phyloP scores from a whole-genome alignment of 1,140 invertebrate species.

The Drosophila ficusphila region DNA sequence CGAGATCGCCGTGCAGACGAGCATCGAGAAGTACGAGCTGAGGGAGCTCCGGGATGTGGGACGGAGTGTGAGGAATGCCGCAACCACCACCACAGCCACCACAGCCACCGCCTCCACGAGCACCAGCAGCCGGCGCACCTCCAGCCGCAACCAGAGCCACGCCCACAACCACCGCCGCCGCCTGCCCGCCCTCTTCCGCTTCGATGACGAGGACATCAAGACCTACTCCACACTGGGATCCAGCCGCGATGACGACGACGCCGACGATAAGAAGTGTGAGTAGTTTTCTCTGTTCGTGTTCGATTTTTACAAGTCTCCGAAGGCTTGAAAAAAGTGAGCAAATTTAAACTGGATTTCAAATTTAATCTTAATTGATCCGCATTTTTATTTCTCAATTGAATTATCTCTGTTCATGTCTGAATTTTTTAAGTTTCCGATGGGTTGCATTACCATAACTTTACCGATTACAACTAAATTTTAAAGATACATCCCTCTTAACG shows the following conservation, averaged over 20 bases:
- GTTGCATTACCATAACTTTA: too few relatives aligned
- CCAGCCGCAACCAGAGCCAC: slow-evolving; percentile 9
- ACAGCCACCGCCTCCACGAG: slow-evolving; percentile 47
- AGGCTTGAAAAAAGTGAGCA: too few relatives aligned
- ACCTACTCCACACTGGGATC: slow-evolving; percentile 77
- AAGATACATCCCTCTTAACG: too few relatives aligned
- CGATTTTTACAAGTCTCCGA: too few relatives aligned
- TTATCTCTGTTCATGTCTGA: too few relatives aligned
- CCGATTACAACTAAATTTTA: too few relatives aligned
- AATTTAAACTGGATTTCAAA: too few relatives aligned
- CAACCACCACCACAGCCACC: slow-evolving; percentile 61
- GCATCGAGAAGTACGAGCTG: slow-evolving; percentile 74
- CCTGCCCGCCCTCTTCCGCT: slow-evolving; percentile 65
- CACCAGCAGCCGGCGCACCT: slow-evolving; percentile 10
- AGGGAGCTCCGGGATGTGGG: slow-evolving; percentile 62
- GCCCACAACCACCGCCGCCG: slow-evolving; percentile 35
- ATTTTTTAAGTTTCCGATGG: too few relatives aligned
- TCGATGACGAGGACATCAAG: slow-evolving; percentile 76
- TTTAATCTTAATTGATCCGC: too few relatives aligned
- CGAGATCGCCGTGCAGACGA: slow-evolving; percentile 81
- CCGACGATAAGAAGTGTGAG: slow-evolving; percentile 72
- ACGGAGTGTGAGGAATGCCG: slow-evolving; percentile 60
- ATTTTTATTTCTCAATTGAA: too few relatives aligned
- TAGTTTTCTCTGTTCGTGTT: neutral
- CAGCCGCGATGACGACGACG: slow-evolving; percentile 75